Evolutionary conservation across 2,888 invertebrate genomes (phyloP), one percentile per base, ranked within the genome.

Genomic region (Himalopsyche kuldschensis): DNA sequence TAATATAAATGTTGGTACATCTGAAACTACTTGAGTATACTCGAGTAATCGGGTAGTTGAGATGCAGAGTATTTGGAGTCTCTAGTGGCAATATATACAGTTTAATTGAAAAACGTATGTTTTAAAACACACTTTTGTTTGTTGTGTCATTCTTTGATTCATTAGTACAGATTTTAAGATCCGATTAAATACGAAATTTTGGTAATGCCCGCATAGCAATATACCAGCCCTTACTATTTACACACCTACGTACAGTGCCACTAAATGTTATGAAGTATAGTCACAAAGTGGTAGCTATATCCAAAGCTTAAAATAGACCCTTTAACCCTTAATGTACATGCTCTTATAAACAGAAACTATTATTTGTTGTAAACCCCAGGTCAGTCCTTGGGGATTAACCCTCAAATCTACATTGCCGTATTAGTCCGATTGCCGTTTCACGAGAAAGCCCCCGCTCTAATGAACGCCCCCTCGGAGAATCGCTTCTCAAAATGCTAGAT

Each of bases 391-490:
- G 69, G 69, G 69, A 69, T 69, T 69, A 69, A 27, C 69, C 69
- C 69, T 69, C 69, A 69, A 69, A 69, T 69, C 69, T 69, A 69
- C 69, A 69, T 63, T 69, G 69, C 69, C 69, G 27, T 30, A 69
- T 69, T 69, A 69, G 69, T 69, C 69, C 69, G 69, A 69, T 69
- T 69, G 69, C 69, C 69, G 69, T 69, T 69, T 69, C 69, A 69
- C 69, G 69, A 69, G 69, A 8, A 30, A 69, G 30, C 24, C 27
- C 27, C 24, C 27, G 27, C 24, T 27, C 69, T 69, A 69, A 69
- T 69, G 69, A 69, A 69, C 69, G 69, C 69, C 69, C 30, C 69
- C 30, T 69, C 27, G 27, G 69, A 15, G 69, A 69, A 69, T 30
- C 69, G 10, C 69, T 69, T 27, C 69, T 11, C 24, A 27, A 27